phyloP scores from a whole-genome alignment of 1,140 invertebrate genomes.

The Megalopta genalis region DNA sequence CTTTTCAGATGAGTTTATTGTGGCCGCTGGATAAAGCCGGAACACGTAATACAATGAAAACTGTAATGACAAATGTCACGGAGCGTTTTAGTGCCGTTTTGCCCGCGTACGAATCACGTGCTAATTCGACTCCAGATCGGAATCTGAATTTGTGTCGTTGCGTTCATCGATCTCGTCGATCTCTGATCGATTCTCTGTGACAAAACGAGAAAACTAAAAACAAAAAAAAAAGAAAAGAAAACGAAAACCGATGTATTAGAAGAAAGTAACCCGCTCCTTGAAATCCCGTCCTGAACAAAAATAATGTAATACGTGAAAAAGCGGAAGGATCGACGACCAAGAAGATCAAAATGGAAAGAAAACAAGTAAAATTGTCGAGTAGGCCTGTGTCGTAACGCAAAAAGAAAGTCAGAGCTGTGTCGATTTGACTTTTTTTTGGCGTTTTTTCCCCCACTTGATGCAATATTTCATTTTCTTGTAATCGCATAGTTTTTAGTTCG shows the following conservation, averaged over 20 bases:
- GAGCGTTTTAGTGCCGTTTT: conserved; percentile 2
- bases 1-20: conserved; percentile 51
- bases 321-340: conserved; percentile 53
- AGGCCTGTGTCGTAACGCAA: not conserved
- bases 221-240: not conserved
- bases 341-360: conserved; percentile 46
- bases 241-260: not conserved
- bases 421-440: not conserved
- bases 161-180: conserved; percentile 46
- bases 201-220: conserved; percentile 7
- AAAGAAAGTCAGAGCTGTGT: conserved; percentile 26
- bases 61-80: conserved; percentile 29
- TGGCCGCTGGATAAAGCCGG: conserved; percentile 28
- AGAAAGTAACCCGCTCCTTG: conserved; percentile 2
- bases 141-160: conserved; percentile 2
- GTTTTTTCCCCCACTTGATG: not conserved
- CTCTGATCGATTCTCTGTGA: conserved; percentile 56
- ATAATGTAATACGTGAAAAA: conserved; percentile 25
- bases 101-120: not conserved
- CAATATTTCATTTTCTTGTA: not conserved
- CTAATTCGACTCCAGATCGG: not conserved
- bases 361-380: conserved; percentile 44
- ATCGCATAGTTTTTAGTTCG: not conserved
- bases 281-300: conserved; percentile 26
- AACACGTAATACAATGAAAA: conserved; percentile 39